Conservation (phyloP, 2,888 invertebrate species). For the Euzophera pinguis region DNA sequence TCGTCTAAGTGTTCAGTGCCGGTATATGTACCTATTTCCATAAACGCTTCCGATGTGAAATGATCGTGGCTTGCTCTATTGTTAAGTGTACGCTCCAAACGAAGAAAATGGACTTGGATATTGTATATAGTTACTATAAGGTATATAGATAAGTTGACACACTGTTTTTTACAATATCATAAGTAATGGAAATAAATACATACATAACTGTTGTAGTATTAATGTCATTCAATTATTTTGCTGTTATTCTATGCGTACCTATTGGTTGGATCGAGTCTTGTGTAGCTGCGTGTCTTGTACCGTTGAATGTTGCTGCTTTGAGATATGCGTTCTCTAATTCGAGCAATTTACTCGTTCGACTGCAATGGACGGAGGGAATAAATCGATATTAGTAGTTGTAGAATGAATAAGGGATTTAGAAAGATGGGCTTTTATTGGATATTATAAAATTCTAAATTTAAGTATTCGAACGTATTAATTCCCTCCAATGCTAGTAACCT, state of each 20-base stretch:
- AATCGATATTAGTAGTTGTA: slow-evolving; percentile 45
- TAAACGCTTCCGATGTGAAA: slow-evolving; percentile 40
- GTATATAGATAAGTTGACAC: slow-evolving; percentile 65
- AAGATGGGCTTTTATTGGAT: slow-evolving; percentile 49
- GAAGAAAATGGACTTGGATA: slow-evolving; percentile 66
- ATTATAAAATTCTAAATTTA: slow-evolving; percentile 44
- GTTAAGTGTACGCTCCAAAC: slow-evolving; percentile 63
- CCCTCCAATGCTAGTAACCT: slow-evolving; percentile 49
- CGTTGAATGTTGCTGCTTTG: slow-evolving; percentile 34
- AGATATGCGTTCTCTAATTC: slow-evolving; percentile 27
- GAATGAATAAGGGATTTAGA: slow-evolving; percentile 44
- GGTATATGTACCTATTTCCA: slow-evolving; percentile 18
- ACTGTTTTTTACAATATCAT: slow-evolving; percentile 78
- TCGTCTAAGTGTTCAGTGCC: slow-evolving; percentile 33
- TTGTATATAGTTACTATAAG: slow-evolving; percentile 74
- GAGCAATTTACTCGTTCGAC: slow-evolving; percentile 27
- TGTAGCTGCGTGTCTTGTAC: slow-evolving; percentile 49
- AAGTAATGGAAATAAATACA: slow-evolving; percentile 65
- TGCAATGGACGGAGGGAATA: slow-evolving; percentile 45
- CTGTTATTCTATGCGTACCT: slow-evolving; percentile 55
- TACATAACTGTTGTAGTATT: slow-evolving; percentile 74
- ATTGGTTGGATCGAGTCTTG: slow-evolving; percentile 39
- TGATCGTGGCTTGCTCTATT: slow-evolving; percentile 52
- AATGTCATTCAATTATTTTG: slow-evolving; percentile 64
- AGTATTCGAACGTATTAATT: slow-evolving; percentile 41